A percentile compares a stretch with the other conserved stretches of the same genome.
Evolutionary conservation across 1,140 invertebrate species (phyloP).

Genomic region (Drosophila malerkotliana): DNA sequence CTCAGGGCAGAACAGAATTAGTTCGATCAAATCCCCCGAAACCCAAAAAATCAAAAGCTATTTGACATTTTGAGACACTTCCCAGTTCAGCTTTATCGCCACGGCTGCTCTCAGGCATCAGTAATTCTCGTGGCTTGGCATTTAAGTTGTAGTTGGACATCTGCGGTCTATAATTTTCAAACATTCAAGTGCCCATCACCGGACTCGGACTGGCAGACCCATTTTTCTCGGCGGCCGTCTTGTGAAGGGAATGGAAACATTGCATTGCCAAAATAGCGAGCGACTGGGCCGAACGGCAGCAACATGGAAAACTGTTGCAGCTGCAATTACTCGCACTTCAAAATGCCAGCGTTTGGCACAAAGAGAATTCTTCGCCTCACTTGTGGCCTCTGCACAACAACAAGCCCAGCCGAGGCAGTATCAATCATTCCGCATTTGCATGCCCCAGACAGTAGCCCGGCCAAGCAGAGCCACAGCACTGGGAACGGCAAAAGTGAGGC

Average conservation of each 20-base stretch:
- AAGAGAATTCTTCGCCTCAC: conserved; percentile 70
- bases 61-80: conserved; percentile 38
- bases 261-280: conserved; percentile 53
- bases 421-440: conserved; percentile 78
- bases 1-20: background rate
- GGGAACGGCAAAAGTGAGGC: conserved; percentile 53
- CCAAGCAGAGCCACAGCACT: conserved; percentile 21
- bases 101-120: conserved; percentile 1
- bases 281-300: conserved; percentile 44
- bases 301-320: conserved; percentile 81
- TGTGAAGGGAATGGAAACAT: conserved; percentile 68
- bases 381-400: conserved; percentile 34
- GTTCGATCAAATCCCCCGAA: background rate
- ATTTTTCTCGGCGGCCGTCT: conserved; percentile 59
- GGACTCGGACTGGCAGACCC: conserved; percentile 46
- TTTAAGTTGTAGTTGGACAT: conserved; percentile 60
- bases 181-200: conserved; percentile 73
- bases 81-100: conserved; percentile 8
- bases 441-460: conserved; percentile 63
- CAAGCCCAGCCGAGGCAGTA: conserved; percentile 63
- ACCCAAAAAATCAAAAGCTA: background rate
- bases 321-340: conserved; percentile 81
- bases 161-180: conserved; percentile 73
- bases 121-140: conserved; percentile 45
- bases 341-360: conserved; percentile 79